Conservation (phyloP, 1,140 invertebrate species). For the Drosophila gunungcola region DNA sequence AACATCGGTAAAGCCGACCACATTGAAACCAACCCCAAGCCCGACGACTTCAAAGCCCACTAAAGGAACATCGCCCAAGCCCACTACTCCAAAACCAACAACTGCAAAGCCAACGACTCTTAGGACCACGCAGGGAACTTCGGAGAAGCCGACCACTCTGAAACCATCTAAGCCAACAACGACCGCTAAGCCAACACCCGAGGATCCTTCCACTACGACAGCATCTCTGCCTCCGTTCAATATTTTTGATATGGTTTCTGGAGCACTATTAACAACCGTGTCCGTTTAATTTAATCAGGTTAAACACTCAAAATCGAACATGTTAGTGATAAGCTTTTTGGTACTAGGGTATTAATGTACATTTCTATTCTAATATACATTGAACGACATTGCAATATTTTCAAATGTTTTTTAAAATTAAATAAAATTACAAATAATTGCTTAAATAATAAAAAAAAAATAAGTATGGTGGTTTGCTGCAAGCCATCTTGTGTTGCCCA, state of each 20-base stretch:
- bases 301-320: neutral
- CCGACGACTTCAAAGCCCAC: slow-evolving; percentile 3
- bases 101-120: slow-evolving; percentile 2
- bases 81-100: slow-evolving; percentile 1
- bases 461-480: neutral
- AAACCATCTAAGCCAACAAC: slow-evolving; percentile 5
- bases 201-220: slow-evolving; percentile 15
- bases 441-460: slow-evolving; percentile 22
- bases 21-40: neutral
- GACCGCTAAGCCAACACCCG: neutral
- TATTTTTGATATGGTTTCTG: slow-evolving; percentile 20
- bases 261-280: neutral
- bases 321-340: neutral
- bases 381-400: neutral
- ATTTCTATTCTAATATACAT: slow-evolving; percentile 3
- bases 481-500: neutral
- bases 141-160: neutral
- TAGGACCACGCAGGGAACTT: neutral
- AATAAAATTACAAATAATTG: neutral
- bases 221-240: slow-evolving; percentile 41
- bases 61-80: neutral
- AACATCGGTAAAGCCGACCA: slow-evolving; percentile 10
- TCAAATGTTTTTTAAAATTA: neutral
- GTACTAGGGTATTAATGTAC: neutral
- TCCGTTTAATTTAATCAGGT: neutral